Percentiles rank a stretch among this genome's conserved stretches.
phyloP scores from a whole-genome alignment of 2,888 invertebrate species.

The Tipula confusa region DNA sequence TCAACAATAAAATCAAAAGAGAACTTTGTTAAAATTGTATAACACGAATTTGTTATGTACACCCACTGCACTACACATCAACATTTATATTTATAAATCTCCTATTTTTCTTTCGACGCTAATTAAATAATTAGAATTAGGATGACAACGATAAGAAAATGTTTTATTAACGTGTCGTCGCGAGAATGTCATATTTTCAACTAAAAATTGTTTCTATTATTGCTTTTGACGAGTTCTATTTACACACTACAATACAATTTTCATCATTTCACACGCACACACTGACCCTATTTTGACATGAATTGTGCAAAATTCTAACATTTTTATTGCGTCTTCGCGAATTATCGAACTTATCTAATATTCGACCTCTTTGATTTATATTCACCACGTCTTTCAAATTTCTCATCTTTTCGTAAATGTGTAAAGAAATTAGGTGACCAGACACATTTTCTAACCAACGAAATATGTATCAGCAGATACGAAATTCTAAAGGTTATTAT shows the following conservation, averaged over 20 bases:
- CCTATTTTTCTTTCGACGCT: background rate
- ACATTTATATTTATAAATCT: background rate
- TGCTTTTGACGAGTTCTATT: background rate
- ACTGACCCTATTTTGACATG: background rate
- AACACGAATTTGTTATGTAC: background rate
- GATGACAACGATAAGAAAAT: background rate
- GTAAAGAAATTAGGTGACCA: background rate
- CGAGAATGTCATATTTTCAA: background rate
- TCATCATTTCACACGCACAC: too few species aligned
- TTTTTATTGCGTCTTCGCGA: background rate
- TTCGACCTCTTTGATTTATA: background rate
- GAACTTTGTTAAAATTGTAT: background rate
- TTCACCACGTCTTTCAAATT: background rate
- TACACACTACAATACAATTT: background rate
- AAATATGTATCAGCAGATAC: too few species aligned
- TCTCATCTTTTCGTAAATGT: background rate
- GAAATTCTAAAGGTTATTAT: too few species aligned
- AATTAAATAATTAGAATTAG: background rate
- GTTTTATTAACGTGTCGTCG: background rate
- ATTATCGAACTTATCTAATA: too few species aligned
- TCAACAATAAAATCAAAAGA: background rate
- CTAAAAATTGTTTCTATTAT: background rate
- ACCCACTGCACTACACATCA: background rate
- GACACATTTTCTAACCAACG: background rate
- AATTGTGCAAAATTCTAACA: background rate